Conservation (phyloP, 2,113 vertebrate genomes). For the Gadus chalcogrammus region DNA sequence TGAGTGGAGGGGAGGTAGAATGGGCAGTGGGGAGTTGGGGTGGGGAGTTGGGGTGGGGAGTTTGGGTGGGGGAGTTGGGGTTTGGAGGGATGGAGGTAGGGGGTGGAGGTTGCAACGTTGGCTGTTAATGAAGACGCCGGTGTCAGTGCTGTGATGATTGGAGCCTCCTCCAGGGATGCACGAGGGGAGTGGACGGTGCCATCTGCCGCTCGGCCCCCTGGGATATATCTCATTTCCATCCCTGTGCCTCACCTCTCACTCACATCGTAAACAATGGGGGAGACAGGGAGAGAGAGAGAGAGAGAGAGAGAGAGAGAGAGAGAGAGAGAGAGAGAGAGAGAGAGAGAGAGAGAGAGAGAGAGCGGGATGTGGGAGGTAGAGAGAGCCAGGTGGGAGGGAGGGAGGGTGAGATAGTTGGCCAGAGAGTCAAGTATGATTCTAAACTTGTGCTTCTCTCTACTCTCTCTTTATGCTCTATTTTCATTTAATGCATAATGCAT, state of each 20-base stretch:
- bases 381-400: not conserved
- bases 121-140: constrained; percentile 52
- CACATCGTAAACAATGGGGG: constrained; percentile 33
- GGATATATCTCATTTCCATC: constrained; percentile 51
- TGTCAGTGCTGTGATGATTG: constrained; percentile 25
- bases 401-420: not conserved
- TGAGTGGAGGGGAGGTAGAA: constrained; percentile 14
- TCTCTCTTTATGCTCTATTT: no score
- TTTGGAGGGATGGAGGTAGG: constrained; percentile 3
- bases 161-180: not conserved
- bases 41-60: constrained; percentile 23
- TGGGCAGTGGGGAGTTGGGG: constrained; percentile 3
- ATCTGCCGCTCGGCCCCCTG: constrained; percentile 54
- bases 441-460: no score
- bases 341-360: not conserved
- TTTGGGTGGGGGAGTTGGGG: constrained; percentile 5
- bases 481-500: no score
- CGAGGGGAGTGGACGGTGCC: constrained; percentile 35
- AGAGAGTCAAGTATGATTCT: no score
- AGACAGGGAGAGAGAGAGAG: not conserved
- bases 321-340: not conserved
- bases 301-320: not conserved
- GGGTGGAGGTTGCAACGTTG: constrained; percentile 45
- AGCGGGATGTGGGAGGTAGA: no score
- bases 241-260: constrained; percentile 39